Evolutionary conservation across 2,797 vertebrate genomes (phyloP), one percentile per base, ranked within the genome.

Genomic region (Neosilurus mollespiculum): DNA sequence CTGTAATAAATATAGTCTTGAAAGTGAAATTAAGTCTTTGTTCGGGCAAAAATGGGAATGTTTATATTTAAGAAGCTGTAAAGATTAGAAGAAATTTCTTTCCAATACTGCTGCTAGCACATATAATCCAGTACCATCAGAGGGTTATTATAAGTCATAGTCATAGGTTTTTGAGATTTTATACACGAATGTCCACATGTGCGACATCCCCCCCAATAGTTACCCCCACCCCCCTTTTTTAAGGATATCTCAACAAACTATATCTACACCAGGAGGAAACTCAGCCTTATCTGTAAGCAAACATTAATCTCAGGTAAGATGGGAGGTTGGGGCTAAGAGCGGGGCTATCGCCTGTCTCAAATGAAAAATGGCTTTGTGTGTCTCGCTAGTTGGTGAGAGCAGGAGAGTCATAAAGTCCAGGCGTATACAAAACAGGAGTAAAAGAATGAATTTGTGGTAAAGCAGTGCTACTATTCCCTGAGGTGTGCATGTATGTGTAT

Each of bases 291-390:
- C 78, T 67, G 54, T 51, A 81, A 51, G 70, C 69, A 64, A 80
- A 51, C 56, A 77, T 84, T 87, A 86, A 72, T 84, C 82, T 65
- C 83, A 82, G 59, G 82, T 81, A 86, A 67, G 83, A 86, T 84
- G 76, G 30, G 81, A 82, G 86, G 80, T 66, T 78, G 67, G 64
- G 84, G 61, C 77, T 76, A 73, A 75, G 53, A 30, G 53, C 53
- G 11, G 26, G 53, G 51, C 51, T 30, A 11, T 82, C 80, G 78
- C 59, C 8, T 43, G 78, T 83, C 87, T 73, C 80, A 70, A 85
- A 88, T 88, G 86, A 88, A 88, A 88, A 88, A 87, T 87, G 82
- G 34, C 81, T 83, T 69, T 64, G 53, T 73, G 66, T 56, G 18
- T 84, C 84, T 81, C 70, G 22, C 51, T 80, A 84, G 84, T 72